Base-by-base conservation (phyloP, 2,888 invertebrate genomes). In the Pseudoips prasinana region DNA sequence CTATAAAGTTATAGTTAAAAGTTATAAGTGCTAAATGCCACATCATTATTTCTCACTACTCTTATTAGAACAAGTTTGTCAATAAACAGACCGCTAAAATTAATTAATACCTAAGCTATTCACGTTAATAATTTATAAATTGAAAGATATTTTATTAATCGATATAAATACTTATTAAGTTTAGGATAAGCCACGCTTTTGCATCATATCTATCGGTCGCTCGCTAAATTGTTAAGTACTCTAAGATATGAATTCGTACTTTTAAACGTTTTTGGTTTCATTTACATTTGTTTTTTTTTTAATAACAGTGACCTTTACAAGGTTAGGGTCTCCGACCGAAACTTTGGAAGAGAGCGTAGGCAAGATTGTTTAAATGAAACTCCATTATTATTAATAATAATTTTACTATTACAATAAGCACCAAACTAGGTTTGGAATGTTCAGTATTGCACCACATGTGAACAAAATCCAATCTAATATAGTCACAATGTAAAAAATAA, bases 381-480 rank as follows among this genome's bases (percentile, higher is more conserved):
- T 73, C 46, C 70, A 69, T 33, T 49, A 28, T 56, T 60, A 67
- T 77, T 73, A 74, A 78, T 70, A 76, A 83, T 77, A 79, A 66
- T 69, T 83, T 87, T 84, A 83, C 84, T 85, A 76, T 68, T 74
- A 77, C 73, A 78, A 78, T 78, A 80, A 86, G 85, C 85, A 86
- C 87, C 86, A 87, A 86, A 87, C 85, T 69, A 80, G 56, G 86
- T 87, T 86, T 84, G 87, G 86, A 87, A 87, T 87, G 87, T 86
- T 81, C 82, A 73, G 76, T 84, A 85, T 86, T 86, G 86, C 86
- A 86, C 85, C 79, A 78, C 72, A 72, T 66, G 58, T 70, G 75
- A 80, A 80, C 73, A 74, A 66, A 73, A 73, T 66, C 71, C 70
- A 74, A 78, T 77, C 51, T 71, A 64, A 58, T 60, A 64, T 53